phyloP scores from a whole-genome alignment of 2,888 invertebrate genomes.

The Hesperia comma region DNA sequence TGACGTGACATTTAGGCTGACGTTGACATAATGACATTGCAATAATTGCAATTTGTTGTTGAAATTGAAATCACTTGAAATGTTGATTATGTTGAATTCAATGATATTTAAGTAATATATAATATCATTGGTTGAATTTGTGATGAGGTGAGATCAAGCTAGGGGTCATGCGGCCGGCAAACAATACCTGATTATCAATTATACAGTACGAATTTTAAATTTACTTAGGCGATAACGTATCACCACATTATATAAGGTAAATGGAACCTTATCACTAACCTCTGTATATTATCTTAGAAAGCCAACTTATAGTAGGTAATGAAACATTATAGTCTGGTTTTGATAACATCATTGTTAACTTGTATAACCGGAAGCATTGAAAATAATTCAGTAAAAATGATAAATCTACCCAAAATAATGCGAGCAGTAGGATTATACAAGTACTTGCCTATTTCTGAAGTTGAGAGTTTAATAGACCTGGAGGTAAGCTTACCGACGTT shows the following conservation, averaged over 20 bases:
- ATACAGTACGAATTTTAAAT: too few species aligned
- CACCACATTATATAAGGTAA: background rate
- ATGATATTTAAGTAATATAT: too few species aligned
- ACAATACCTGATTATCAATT: too few species aligned
- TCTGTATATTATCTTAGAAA: background rate
- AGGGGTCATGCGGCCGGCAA: too few species aligned
- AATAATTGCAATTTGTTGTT: too few species aligned
- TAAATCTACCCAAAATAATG: conserved; percentile 66
- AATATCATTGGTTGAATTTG: too few species aligned
- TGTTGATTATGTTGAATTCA: too few species aligned
- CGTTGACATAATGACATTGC: too few species aligned
- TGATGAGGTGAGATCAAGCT: too few species aligned
- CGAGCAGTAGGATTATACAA: conserved; percentile 73
- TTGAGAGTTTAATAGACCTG: conserved; percentile 66
- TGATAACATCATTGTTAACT: conserved; percentile 8
- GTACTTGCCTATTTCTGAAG: conserved; percentile 69
- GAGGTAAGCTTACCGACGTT: conserved; percentile 63
- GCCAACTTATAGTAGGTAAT: background rate
- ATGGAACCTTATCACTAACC: background rate
- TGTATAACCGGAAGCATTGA: background rate
- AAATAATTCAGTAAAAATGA: conserved; percentile 42
- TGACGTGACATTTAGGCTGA: too few species aligned
- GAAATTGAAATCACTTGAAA: too few species aligned
- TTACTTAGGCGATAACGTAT: background rate
- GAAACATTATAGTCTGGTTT: conserved; percentile 12